These are phyloP conservation scores for Heliopora coerulea DNA, from an alignment of 92 coral and sea anemone genomes.

Conservation along the genomic window DNA sequence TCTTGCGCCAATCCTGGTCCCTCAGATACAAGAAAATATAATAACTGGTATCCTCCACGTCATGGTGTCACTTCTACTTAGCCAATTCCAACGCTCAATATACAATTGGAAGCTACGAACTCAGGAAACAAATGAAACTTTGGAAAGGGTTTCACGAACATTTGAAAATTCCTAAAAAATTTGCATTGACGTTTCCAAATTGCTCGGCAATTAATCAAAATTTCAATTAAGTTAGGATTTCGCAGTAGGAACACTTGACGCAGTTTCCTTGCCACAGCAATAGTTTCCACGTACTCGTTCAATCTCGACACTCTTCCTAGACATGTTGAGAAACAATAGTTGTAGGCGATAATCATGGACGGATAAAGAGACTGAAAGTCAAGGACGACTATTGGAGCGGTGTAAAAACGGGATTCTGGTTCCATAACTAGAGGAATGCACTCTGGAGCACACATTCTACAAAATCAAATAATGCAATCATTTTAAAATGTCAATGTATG, in stretches of 20 bases:
- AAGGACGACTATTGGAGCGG: constrained; percentile 87
- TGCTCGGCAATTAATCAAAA: neutral
- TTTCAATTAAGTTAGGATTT: neutral
- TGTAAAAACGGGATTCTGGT: constrained; percentile 95
- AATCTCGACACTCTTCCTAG: constrained; percentile 85
- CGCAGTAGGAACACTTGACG: too few relatives aligned
- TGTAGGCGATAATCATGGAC: constrained; percentile 91
- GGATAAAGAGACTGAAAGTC: constrained; percentile 99
- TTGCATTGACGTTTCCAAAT: neutral
- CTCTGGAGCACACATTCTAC: constrained; percentile 95
- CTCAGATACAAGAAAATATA: too few relatives aligned
- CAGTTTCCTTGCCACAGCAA: too few relatives aligned
- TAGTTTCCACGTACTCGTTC: constrained; percentile 66
- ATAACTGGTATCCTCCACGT: too few relatives aligned
- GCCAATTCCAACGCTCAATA: too few relatives aligned
- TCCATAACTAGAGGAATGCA: constrained; percentile 91
- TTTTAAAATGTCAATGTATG: too few relatives aligned
- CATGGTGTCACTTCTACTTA: too few relatives aligned
- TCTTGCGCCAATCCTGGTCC: too few relatives aligned
- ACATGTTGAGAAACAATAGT: constrained; percentile 97
- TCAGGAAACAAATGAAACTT: too few relatives aligned
- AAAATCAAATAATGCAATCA: neutral
- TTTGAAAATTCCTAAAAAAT: too few relatives aligned
- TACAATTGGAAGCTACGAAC: too few relatives aligned
- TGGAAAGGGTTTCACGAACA: too few relatives aligned